Conservation (phyloP, 2,797 vertebrate species). For the Momotus momota region DNA sequence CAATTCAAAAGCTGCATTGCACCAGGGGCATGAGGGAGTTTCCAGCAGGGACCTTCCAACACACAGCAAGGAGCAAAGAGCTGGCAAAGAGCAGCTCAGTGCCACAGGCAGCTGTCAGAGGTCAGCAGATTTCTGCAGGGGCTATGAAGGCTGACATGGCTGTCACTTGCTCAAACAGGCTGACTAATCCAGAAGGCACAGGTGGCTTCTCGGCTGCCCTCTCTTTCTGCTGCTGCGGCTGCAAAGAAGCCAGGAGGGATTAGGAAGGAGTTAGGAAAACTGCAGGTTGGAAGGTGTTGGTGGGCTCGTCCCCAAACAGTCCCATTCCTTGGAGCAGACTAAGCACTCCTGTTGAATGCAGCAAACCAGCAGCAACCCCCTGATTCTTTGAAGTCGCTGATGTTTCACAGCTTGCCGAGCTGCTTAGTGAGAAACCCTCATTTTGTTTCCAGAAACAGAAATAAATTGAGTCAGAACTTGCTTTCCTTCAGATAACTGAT, state of each 20-base stretch:
- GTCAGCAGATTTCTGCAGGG: fast-evolving
- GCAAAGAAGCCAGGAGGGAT: neutral
- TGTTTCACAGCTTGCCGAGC: neutral
- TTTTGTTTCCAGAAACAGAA: slow-evolving; percentile 52
- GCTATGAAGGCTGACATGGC: neutral
- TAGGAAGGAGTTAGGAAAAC: neutral
- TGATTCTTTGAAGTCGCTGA: neutral
- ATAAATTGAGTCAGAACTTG: slow-evolving; percentile 31
- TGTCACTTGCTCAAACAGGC: neutral
- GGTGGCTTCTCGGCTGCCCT: neutral
- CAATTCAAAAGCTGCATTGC: neutral
- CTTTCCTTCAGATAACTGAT: slow-evolving; percentile 52
- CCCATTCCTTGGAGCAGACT: neutral
- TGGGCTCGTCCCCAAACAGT: neutral
- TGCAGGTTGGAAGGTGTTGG: neutral
- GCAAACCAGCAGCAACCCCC: neutral
- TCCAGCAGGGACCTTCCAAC: neutral
- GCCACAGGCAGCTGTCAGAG: neutral
- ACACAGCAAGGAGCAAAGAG: neutral
- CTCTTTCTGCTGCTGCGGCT: neutral
- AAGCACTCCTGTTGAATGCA: neutral
- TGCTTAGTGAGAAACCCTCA: neutral
- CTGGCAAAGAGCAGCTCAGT: neutral
- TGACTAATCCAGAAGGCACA: neutral
- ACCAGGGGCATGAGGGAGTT: neutral